Conservation (phyloP, 2,113 vertebrate genomes). For the Crotalus tigris region DNA sequence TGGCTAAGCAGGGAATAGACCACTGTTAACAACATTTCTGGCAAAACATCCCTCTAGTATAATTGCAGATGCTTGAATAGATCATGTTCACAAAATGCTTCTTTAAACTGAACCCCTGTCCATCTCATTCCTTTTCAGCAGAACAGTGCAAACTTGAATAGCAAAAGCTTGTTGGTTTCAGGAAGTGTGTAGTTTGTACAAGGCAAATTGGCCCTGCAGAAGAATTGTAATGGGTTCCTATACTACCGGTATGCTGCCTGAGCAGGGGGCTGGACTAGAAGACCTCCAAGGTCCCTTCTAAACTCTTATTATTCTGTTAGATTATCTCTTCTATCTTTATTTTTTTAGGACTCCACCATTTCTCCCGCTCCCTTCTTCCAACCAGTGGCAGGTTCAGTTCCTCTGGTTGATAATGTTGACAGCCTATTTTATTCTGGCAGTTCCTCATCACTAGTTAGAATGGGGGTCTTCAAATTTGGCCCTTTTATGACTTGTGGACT, state of each 20-base stretch:
- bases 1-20: neutral
- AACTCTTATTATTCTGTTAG: neutral
- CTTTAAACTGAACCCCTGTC: neutral
- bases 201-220: conserved; percentile 42
- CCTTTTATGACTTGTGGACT: too few species aligned
- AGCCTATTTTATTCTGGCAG: conserved; percentile 52
- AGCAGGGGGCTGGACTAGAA: neutral
- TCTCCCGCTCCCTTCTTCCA: conserved; percentile 18
- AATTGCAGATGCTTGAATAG: neutral
- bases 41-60: neutral
- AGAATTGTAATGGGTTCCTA: neutral
- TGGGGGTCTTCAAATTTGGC: too few species aligned
- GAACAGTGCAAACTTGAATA: conserved; percentile 14
- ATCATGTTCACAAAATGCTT: rapidly evolving
- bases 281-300: neutral
- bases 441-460: conserved; percentile 30
- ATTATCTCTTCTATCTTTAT: neutral
- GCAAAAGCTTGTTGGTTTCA: neutral
- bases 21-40: neutral
- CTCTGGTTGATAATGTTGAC: conserved; percentile 44
- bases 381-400: neutral
- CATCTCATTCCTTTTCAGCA: neutral
- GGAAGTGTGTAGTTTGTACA: conserved; percentile 15
- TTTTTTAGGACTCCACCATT: conserved; percentile 11
- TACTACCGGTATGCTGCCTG: neutral